Evolutionary conservation across 2,888 invertebrate genomes (phyloP), one percentile per base, ranked within the genome.

Genomic region (Dryadula phaetusa): DNA sequence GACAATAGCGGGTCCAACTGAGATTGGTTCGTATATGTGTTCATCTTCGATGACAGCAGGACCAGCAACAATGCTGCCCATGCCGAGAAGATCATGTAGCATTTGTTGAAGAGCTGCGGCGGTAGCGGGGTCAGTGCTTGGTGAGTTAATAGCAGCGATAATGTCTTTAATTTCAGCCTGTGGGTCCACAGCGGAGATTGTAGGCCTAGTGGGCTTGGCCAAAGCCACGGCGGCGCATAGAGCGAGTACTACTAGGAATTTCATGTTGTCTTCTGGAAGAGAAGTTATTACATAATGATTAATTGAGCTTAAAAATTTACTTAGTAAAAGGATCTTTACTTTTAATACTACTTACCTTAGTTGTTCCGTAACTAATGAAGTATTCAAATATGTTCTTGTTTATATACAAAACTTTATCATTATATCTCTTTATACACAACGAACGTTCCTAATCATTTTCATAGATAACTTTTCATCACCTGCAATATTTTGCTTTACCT

Each of bases 211-310:
- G 40, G 60, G 61, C 42, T 67, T 49, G 18, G 73, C 75, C 40
- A 72, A 61, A 32, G 67, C 75, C 56, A 72, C 74, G 37, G 72
- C 69, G n/a, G 78, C 86, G 77, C 86, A 76, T 47, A 86, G 75
- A 53, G 84, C 82, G 75, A 89, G 75, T 58, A 82, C 82, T 40
- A 85, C 52, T 75, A 89, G 76, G 83, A 77, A 85, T 65, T 69
- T 65, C 68, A 68, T 68, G 14, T 58, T 73, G 12, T 18, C 1
- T 5, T 12, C 67, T 76, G 70, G 12, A 58, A 42, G n/a, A n/a
- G n/a, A 0, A 25, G 6, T 28, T 8, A 25, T 7, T 7, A n/a
- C 22, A 49, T 7, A 6, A 49, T 49, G n/a, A n/a, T n/a, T 7
- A 7, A 7, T 7, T 34, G 8, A 34, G 4, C 8, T 8, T 6